A percentile compares a stretch with the other conserved stretches of the same genome.
Evolutionary conservation across 1,140 invertebrate genomes (phyloP).

Genomic region (Hylaeus volcanicus): DNA sequence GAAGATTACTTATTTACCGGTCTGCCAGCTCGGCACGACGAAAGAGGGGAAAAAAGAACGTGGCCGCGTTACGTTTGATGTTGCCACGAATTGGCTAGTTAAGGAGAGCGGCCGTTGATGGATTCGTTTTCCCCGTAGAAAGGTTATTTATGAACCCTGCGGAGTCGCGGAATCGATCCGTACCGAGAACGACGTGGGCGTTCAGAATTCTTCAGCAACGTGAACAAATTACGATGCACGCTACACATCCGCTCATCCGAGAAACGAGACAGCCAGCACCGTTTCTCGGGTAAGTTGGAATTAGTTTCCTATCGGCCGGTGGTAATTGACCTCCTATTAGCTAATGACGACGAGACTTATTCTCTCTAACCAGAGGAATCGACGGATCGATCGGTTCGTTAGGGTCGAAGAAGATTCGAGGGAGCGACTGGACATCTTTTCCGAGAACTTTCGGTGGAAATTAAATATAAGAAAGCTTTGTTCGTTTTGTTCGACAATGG

Average conservation of each 20-base stretch:
- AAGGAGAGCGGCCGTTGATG: constrained; percentile 55
- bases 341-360: background rate
- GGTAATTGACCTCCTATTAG: constrained; percentile 16
- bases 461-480: no score
- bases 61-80: constrained; percentile 51
- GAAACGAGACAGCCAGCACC: constrained; percentile 25
- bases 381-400: background rate
- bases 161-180: constrained; percentile 42
- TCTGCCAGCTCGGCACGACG: background rate
- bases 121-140: constrained; percentile 63
- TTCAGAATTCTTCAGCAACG: constrained; percentile 48
- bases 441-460: no score
- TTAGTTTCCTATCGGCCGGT: background rate
- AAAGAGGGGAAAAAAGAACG: background rate
- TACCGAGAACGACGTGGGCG: constrained; percentile 59
- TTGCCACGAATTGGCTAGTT: constrained; percentile 51
- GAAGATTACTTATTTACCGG: constrained; percentile 63
- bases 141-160: constrained; percentile 59
- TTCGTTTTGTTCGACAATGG: no score
- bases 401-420: background rate
- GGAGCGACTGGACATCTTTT: no score
- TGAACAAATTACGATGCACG: constrained; percentile 37
- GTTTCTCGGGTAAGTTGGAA: constrained; percentile 10
- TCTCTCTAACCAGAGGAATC: background rate
- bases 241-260: constrained; percentile 13